Base-by-base conservation (phyloP, 2,888 invertebrate species). In the Apoda limacodes region DNA sequence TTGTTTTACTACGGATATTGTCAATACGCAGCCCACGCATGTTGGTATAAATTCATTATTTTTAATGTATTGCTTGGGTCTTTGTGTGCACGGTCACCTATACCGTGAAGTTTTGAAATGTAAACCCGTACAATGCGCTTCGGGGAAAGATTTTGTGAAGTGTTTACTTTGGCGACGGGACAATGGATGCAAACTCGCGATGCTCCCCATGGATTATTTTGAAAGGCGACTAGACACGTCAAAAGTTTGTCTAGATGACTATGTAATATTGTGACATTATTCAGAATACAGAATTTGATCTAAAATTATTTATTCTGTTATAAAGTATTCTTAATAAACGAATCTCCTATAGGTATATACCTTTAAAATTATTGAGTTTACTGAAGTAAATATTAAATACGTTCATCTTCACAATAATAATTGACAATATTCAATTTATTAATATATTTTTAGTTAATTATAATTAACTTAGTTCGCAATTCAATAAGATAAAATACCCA, bases 51-150 rank as follows among this genome's bases (percentile, higher is more conserved):
- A 52, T 48, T 48, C 44, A 51, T 50, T 50, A 46, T 53, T 48
- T 44, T 49, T 41, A 46, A 17, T 29, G 28, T 25, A 19, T 14
- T 14, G 17, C 10, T 20, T 20, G 12, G n/a, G 17, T 33, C 14
- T 33, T 35, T 34, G 26, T 29, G 13, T 13, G 22, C 44, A 44
- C 42, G 45, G 50, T 50, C 46, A 50, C 48, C 50, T 50, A 56
- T 53, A 56, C 65, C 60, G 64, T 65, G 64, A 69, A 63, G 67
- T 64, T 69, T 67, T 69, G 72, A 66, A 68, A 67, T 55, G 54
- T 55, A 65, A 55, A 58, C 51, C 40, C 15, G 52, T 42, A 64
- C 60, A 68, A 71, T 61, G 55, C 43, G 53, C 47, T 78, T 78
- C 80, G 67, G 43, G 58, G 78, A 75, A 78, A 53, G 48, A 49